These are phyloP conservation scores for Steatocranus sp. DNA, from an alignment of 2,797 vertebrate species.

Conservation along the genomic window DNA sequence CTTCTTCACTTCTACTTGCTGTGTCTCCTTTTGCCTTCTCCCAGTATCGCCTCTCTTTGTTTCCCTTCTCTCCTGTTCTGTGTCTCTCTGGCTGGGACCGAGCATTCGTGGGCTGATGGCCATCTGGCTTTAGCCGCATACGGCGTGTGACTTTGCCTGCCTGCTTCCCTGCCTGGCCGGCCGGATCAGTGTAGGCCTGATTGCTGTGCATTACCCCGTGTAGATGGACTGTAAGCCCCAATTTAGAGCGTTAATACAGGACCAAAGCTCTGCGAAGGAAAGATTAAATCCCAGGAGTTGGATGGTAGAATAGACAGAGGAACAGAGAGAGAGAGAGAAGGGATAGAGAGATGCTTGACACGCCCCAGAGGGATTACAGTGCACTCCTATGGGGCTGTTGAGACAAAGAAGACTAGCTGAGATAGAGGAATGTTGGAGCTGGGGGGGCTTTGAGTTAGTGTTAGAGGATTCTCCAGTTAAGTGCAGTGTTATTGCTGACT, in stretches of 20 bases:
- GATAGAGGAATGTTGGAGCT: slow-evolving; percentile 34
- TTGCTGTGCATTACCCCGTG: slow-evolving; percentile 62
- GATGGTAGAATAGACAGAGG: slow-evolving; percentile 48
- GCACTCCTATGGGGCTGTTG: slow-evolving; percentile 11
- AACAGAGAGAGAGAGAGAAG: slow-evolving; percentile 26
- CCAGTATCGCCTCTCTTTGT: background rate
- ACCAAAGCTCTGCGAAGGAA: slow-evolving; percentile 42
- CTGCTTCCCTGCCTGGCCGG: slow-evolving; percentile 22
- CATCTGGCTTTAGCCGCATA: slow-evolving; percentile 63
- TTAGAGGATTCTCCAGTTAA: slow-evolving; percentile 61
- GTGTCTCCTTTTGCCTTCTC: slow-evolving; percentile 4
- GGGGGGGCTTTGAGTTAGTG: slow-evolving; percentile 21
- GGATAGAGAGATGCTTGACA: slow-evolving; percentile 56
- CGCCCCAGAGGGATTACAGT: slow-evolving; percentile 65
- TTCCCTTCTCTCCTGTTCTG: slow-evolving; percentile 1
- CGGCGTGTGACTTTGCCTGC: slow-evolving; percentile 65
- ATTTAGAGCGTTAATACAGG: slow-evolving; percentile 72
- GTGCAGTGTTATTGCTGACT: slow-evolving; percentile 64
- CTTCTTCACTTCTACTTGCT: background rate
- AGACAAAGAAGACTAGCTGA: slow-evolving; percentile 57
- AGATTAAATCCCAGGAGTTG: slow-evolving; percentile 66
- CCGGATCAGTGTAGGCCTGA: slow-evolving; percentile 55
- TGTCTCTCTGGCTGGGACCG: background rate
- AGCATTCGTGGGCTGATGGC: slow-evolving; percentile 52
- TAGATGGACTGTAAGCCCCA: slow-evolving; percentile 71